Evolutionary conservation across 30 jellyfish, hydroid and myxozoan genomes (phyloP).

Genomic region (Haliclystus octoradiatus): DNA sequence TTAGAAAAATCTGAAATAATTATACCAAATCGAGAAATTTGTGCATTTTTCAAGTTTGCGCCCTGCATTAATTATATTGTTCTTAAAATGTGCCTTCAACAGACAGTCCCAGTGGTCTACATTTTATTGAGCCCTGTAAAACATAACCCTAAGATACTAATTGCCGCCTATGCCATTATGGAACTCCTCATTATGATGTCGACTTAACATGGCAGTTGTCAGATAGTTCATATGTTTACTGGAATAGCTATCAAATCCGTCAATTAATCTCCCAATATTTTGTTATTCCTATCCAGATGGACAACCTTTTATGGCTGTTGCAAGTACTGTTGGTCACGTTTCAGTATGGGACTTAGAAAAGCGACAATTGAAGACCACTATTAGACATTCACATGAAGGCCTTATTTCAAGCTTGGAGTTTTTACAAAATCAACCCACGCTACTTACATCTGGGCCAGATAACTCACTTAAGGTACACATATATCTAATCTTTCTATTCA

Average conservation of each 20-base stretch:
- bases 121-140: too few species aligned
- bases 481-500: not conserved
- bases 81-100: too few species aligned
- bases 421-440: constrained; percentile 69
- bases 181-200: too few species aligned
- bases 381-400: constrained; percentile 63
- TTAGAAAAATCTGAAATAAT: too few species aligned
- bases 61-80: too few species aligned
- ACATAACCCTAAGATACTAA: too few species aligned
- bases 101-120: too few species aligned
- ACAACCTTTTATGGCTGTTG: constrained; percentile 88
- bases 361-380: constrained; percentile 8
- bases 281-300: constrained; percentile 31
- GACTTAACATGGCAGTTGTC: too few species aligned
- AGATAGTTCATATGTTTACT: too few species aligned
- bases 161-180: not conserved
- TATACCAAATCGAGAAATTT: too few species aligned
- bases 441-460: constrained; percentile 78
- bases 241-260: too few species aligned
- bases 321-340: constrained; percentile 67
- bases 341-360: constrained; percentile 88
- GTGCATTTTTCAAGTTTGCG: too few species aligned
- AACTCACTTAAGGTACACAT: constrained; percentile 57
- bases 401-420: constrained; percentile 69
- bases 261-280: not conserved